Percentiles rank a stretch among this genome's conserved stretches.
phyloP scores from a whole-genome alignment of 2,113 vertebrate genomes.

The Struthidea cinerea region DNA sequence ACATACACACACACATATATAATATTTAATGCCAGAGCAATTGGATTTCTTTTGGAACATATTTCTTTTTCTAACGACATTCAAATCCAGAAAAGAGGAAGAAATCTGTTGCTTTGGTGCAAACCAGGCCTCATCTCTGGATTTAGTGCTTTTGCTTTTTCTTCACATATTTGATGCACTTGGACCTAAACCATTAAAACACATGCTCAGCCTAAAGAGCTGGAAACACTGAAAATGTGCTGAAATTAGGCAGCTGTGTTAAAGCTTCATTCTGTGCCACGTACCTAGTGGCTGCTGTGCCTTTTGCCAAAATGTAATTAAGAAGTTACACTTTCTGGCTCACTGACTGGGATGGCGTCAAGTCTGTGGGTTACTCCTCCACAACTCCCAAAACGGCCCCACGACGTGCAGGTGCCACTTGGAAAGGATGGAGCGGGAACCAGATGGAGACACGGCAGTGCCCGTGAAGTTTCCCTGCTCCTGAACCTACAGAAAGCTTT shows the following conservation, averaged over 20 bases:
- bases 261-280: neutral
- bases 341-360: neutral
- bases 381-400: neutral
- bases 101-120: neutral
- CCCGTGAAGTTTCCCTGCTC: neutral
- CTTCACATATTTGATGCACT: neutral
- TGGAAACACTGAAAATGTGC: neutral
- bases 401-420: accelerated
- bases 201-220: neutral
- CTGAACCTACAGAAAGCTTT: neutral
- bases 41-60: neutral
- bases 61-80: neutral
- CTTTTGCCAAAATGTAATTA: neutral
- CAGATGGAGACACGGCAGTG: neutral
- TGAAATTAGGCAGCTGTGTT: neutral
- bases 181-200: neutral
- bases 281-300: neutral
- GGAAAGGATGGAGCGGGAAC: neutral
- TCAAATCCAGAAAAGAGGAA: neutral
- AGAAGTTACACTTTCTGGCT: neutral
- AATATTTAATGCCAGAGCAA: neutral
- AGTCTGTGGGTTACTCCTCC: neutral
- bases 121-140: neutral
- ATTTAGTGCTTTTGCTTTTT: neutral
- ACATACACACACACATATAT: neutral